Percentiles rank a stretch among this genome's conserved stretches.
phyloP scores from a whole-genome alignment of 2,113 vertebrate species.

The Apistogramma diplotaenia region DNA sequence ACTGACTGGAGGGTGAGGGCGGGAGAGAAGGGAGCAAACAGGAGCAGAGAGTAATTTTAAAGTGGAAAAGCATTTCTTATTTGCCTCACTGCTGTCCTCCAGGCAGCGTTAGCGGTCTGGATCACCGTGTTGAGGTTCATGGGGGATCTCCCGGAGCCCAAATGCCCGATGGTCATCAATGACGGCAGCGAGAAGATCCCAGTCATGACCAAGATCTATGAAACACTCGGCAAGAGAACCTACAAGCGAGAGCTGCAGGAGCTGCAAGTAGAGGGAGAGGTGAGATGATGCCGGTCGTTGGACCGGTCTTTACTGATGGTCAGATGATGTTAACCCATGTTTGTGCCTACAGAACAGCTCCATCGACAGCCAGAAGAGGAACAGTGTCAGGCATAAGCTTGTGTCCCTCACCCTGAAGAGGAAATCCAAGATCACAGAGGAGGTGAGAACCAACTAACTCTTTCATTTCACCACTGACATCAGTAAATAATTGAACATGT shows the following conservation, averaged over 20 bases:
- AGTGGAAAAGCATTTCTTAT: accelerated
- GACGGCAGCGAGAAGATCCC: conserved; percentile 97
- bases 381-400: conserved; percentile 92
- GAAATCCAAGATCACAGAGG: conserved; percentile 96
- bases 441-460: conserved; percentile 77
- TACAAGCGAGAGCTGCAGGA: conserved; percentile 95
- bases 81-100: neutral
- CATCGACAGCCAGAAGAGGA: conserved; percentile 88
- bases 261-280: conserved; percentile 93
- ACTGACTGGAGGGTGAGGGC: too few species aligned
- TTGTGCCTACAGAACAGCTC: conserved; percentile 79
- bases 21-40: too few species aligned
- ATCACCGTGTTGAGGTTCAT: conserved; percentile 96
- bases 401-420: conserved; percentile 97
- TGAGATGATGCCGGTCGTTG: conserved; percentile 42
- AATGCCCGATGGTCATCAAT: conserved; percentile 89
- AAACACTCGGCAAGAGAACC: conserved; percentile 94
- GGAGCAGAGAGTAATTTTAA: neutral
- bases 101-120: conserved; percentile 96
- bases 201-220: conserved; percentile 99
- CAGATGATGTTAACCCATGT: neutral
- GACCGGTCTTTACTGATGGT: accelerated
- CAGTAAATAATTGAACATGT: neutral
- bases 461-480: neutral
- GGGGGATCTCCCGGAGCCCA: conserved; percentile 94